Percentiles rank a stretch among this genome's conserved stretches.
phyloP scores from a whole-genome alignment of 2,888 invertebrate species.

The Sisyra nigra region DNA sequence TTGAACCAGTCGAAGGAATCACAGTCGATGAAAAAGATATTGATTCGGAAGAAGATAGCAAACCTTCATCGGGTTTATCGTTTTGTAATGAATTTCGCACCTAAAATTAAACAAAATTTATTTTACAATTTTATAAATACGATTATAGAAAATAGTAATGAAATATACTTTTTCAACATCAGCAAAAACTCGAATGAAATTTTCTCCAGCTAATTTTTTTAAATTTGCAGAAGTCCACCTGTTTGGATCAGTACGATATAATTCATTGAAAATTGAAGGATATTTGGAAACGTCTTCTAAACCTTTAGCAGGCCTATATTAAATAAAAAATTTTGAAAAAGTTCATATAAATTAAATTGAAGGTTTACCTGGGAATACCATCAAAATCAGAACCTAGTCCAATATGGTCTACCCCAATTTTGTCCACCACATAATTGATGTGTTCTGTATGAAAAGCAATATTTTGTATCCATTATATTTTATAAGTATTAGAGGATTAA shows the following conservation, averaged over 20 bases:
- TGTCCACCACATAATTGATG: conserved; percentile 31
- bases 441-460: conserved; percentile 26
- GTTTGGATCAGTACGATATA: conserved; percentile 15
- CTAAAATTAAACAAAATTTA: too few species aligned
- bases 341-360: too few species aligned
- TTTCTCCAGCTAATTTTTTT: conserved; percentile 30
- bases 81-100: background rate
- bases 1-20: too few species aligned
- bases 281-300: conserved; percentile 55
- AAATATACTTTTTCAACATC: conserved; percentile 21
- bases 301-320: conserved; percentile 41
- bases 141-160: background rate
- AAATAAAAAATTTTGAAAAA: too few species aligned
- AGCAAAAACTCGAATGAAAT: conserved; percentile 29
- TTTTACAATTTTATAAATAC: background rate
- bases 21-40: too few species aligned
- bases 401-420: conserved; percentile 31
- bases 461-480: background rate
- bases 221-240: conserved; percentile 29
- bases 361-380: conserved; percentile 25
- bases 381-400: conserved; percentile 36
- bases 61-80: background rate
- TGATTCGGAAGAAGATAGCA: too few species aligned
- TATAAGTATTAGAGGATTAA: background rate
- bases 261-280: conserved; percentile 40